Conservation (phyloP, 2,113 vertebrate genomes). For the Pteronura brasiliensis region DNA sequence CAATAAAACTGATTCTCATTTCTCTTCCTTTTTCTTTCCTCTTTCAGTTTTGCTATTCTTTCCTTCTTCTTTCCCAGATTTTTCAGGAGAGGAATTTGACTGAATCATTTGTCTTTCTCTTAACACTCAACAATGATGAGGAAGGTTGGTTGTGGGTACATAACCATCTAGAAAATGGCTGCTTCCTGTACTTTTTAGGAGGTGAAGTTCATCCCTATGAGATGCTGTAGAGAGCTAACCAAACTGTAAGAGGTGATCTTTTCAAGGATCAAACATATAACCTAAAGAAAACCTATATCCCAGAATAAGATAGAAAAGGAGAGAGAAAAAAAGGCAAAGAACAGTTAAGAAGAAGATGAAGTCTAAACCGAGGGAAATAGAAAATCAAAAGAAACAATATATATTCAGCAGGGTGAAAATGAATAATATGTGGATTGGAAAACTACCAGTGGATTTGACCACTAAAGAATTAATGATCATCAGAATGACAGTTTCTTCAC, state of each 20-base stretch:
- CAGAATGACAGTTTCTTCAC: background rate
- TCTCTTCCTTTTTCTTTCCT: background rate
- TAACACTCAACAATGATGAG: background rate
- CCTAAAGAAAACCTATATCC: background rate
- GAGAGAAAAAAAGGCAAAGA: background rate
- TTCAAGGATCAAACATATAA: background rate
- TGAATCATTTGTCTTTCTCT: background rate
- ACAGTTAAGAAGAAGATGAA: background rate
- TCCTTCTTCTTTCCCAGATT: background rate
- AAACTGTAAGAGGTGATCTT: background rate
- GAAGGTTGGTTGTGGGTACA: background rate
- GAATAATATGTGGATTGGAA: background rate
- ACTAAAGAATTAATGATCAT: background rate
- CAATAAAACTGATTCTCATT: background rate
- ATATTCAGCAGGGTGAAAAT: background rate
- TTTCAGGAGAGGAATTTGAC: background rate
- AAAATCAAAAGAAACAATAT: background rate
- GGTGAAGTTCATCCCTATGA: background rate
- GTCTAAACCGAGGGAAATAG: background rate
- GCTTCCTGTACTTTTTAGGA: background rate
- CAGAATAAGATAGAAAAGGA: background rate
- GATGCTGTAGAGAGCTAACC: background rate
- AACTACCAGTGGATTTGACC: background rate
- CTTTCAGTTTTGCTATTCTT: background rate
- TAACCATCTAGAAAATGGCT: background rate